A percentile compares a stretch with the other conserved stretches of the same genome.
Conservation (phyloP, 2,113 vertebrate species). For the Microcebus jonahi region DNA sequence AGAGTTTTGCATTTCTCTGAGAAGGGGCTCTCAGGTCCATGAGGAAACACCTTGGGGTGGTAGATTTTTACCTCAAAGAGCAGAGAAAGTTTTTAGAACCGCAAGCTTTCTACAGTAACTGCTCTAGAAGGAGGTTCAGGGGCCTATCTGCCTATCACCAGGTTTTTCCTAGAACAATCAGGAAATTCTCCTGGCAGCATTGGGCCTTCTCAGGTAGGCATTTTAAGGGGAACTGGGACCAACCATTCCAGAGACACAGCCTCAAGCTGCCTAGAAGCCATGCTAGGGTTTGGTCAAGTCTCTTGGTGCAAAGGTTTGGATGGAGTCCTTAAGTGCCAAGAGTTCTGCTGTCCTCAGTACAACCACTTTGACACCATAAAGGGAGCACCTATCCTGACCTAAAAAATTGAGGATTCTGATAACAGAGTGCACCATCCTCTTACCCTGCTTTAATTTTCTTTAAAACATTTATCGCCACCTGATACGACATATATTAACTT, state of each 20-base stretch:
- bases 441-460: not conserved
- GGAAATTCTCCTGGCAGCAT: not conserved
- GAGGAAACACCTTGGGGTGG: not conserved
- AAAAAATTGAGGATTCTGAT: not conserved
- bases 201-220: not conserved
- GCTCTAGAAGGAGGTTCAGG: not conserved
- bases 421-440: not conserved
- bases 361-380: not conserved
- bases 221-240: not conserved
- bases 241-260: not conserved
- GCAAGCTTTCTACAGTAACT: not conserved
- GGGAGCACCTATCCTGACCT: not conserved
- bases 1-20: not conserved
- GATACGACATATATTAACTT: not conserved
- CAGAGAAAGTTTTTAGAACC: not conserved
- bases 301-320: not conserved
- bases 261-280: not conserved
- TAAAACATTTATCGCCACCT: not conserved
- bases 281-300: not conserved
- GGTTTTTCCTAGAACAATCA: not conserved
- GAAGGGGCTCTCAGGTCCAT: not conserved
- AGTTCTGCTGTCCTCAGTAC: not conserved
- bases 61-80: not conserved
- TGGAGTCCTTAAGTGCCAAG: not conserved
- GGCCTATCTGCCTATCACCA: not conserved